Conservation (phyloP, 2,888 invertebrate genomes). For the Steinernema scapterisci region DNA sequence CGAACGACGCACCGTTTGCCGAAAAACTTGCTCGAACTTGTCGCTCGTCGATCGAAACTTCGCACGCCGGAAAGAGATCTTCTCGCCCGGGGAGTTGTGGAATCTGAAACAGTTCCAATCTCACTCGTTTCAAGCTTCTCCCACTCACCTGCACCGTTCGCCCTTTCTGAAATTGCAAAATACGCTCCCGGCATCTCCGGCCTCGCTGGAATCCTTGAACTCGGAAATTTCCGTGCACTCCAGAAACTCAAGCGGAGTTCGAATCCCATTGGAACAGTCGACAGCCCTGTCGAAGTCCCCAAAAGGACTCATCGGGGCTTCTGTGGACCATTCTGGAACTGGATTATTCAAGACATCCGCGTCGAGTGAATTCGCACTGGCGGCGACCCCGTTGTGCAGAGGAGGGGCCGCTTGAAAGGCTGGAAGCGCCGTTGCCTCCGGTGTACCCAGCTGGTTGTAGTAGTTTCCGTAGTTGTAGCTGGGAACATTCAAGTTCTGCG, state of each 20-base stretch:
- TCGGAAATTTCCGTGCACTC: neutral
- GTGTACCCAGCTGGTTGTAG: neutral
- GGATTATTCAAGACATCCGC: neutral
- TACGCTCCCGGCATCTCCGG: constrained; percentile 16
- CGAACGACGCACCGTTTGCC: constrained; percentile 34
- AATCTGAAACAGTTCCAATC: neutral
- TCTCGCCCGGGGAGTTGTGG: constrained; percentile 6
- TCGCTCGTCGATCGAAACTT: constrained; percentile 14
- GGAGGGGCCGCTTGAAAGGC: neutral
- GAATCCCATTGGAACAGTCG: constrained; percentile 20
- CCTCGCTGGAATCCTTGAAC: neutral
- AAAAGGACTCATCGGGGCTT: neutral
- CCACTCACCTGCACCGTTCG: constrained; percentile 18
- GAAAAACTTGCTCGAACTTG: constrained; percentile 37
- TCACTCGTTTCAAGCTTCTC: neutral
- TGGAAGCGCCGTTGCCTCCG: neutral
- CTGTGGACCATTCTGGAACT: neutral
- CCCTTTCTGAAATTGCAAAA: constrained; percentile 23
- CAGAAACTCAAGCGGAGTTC: constrained; percentile 3
- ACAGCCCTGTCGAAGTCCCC: neutral
- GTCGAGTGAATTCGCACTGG: constrained; percentile 12
- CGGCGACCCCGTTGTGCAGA: neutral
- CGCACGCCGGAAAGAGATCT: constrained; percentile 7
- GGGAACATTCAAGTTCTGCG: neutral
- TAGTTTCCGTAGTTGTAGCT: neutral